Conservation (phyloP, 2,888 invertebrate species). For the Cryptocheilus praepositus region DNA sequence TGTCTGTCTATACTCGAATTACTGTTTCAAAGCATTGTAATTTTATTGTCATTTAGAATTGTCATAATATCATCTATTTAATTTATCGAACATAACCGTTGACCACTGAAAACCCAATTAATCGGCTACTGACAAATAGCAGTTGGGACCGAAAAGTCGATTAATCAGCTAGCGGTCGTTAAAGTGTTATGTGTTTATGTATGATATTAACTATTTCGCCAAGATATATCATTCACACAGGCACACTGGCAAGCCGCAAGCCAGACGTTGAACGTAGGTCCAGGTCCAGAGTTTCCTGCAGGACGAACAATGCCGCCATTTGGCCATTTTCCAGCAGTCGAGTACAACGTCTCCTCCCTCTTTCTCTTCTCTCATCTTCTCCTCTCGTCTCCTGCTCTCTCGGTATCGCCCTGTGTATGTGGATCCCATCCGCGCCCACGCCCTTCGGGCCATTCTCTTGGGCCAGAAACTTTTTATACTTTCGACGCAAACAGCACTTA, state of each 20-base stretch:
- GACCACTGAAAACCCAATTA: too few relatives aligned
- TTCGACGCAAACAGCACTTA: conserved; percentile 52
- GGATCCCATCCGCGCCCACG: background rate
- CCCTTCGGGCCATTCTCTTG: conserved; percentile 15
- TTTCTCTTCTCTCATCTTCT: background rate
- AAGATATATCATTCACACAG: conserved; percentile 12
- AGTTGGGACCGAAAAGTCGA: too few relatives aligned
- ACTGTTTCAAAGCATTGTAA: too few relatives aligned
- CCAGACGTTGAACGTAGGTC: background rate
- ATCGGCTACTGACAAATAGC: too few relatives aligned
- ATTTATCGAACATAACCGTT: too few relatives aligned
- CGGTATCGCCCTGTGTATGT: background rate
- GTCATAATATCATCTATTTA: too few relatives aligned
- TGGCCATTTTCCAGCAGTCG: conserved; percentile 49
- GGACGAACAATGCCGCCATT: conserved; percentile 50
- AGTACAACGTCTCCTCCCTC: conserved; percentile 8
- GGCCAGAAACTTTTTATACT: conserved; percentile 47
- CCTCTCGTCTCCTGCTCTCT: background rate
- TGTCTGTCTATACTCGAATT: too few relatives aligned
- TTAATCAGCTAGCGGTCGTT: too few relatives aligned
- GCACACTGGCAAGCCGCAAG: background rate
- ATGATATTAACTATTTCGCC: too few relatives aligned
- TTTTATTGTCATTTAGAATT: too few relatives aligned
- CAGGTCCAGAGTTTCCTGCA: conserved; percentile 26
- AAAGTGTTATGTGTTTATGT: too few relatives aligned